phyloP scores from a whole-genome alignment of 64 coral and sea anemone species.

The Porites lutea region DNA sequence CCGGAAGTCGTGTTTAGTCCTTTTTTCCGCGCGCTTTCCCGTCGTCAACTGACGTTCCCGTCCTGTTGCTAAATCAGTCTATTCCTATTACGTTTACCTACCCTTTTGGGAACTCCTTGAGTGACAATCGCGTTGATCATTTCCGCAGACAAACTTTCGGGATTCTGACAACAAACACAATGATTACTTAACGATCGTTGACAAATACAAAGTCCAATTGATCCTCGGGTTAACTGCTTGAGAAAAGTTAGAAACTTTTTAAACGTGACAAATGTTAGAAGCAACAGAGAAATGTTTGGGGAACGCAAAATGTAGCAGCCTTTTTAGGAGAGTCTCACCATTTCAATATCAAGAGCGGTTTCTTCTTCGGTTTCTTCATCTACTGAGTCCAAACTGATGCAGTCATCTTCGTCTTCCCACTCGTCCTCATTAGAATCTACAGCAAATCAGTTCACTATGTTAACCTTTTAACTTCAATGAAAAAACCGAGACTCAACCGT shows the following conservation, averaged over 20 bases:
- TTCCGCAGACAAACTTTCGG: conserved; percentile 61
- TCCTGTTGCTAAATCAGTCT: no score
- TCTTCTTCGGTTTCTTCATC: conserved; percentile 55
- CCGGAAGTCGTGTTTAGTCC: no score
- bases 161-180: conserved; percentile 10
- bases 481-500: no score
- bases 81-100: not conserved
- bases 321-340: conserved; percentile 41
- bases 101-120: conserved; percentile 65
- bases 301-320: not conserved
- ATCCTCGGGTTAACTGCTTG: no score
- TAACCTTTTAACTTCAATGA: not conserved
- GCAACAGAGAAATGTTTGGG: not conserved
- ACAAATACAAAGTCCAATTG: not conserved
- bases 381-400: conserved; percentile 19
- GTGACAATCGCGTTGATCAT: conserved; percentile 75
- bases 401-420: conserved; percentile 56
- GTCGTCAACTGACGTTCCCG: no score
- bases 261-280: no score
- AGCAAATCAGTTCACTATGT: not conserved
- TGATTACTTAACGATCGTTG: not conserved
- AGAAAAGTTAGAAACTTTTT: no score
- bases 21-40: no score
- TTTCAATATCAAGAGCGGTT: conserved; percentile 30
- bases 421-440: conserved; percentile 56